A percentile compares a stretch with the other conserved stretches of the same genome.
Evolutionary conservation across 2,888 invertebrate species (phyloP).

Genomic region (Lepeophtheirus nordmannii): DNA sequence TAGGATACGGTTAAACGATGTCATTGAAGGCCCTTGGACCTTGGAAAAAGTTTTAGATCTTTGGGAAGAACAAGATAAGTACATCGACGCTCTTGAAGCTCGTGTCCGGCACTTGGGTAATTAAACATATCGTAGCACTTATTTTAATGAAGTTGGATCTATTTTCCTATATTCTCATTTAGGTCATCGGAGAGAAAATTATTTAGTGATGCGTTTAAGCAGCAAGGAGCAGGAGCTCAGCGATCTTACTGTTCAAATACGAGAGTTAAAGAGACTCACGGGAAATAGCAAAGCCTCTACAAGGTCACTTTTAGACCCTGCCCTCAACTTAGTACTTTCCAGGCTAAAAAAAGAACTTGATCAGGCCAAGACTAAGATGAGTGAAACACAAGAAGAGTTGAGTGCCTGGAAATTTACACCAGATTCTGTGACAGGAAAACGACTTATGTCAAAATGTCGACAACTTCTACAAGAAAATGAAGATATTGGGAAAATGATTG

Average conservation of each 20-base stretch:
- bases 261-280: constrained; percentile 73
- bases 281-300: constrained; percentile 58
- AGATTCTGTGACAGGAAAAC: constrained; percentile 74
- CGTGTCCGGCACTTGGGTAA: constrained; percentile 37
- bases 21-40: constrained; percentile 31
- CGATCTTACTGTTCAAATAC: constrained; percentile 87
- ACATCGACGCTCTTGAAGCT: constrained; percentile 56
- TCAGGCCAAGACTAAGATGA: constrained; percentile 70
- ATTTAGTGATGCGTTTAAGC: constrained; percentile 74
- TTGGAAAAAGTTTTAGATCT: constrained; percentile 50
- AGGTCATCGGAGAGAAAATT: constrained; percentile 67
- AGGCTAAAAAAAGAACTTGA: constrained; percentile 77
- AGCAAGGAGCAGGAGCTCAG: constrained; percentile 94
- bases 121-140: neutral
- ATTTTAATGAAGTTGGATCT: constrained; percentile 29
- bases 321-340: constrained; percentile 81
- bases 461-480: constrained; percentile 90
- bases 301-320: constrained; percentile 77
- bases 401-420: constrained; percentile 98
- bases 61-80: constrained; percentile 59
- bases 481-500: constrained; percentile 86
- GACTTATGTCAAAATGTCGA: constrained; percentile 92
- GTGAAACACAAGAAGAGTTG: constrained; percentile 92
- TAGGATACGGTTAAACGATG: constrained; percentile 4
- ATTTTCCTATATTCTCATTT: constrained; percentile 28